These are phyloP conservation scores for Mus caroli DNA, from an alignment of 2,797 vertebrate species.

Conservation along the genomic window DNA sequence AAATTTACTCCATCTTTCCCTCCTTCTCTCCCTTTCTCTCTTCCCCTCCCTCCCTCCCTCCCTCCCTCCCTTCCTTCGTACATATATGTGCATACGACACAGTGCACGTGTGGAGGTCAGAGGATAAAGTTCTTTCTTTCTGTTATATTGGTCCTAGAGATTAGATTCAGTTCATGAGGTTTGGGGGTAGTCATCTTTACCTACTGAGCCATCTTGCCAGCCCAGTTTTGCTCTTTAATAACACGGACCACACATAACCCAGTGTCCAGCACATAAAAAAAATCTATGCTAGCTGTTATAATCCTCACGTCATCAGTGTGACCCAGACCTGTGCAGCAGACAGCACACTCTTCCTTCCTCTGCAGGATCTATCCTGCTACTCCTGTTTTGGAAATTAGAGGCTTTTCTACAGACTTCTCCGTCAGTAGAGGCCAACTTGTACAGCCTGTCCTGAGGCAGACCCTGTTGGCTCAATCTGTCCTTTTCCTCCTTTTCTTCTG, in stretches of 20 bases:
- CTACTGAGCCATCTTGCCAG: background rate
- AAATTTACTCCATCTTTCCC: background rate
- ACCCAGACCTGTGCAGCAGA: background rate
- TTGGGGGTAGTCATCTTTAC: background rate
- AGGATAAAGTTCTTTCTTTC: background rate
- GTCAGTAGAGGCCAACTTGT: background rate
- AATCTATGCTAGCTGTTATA: background rate
- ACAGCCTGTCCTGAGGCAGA: constrained; percentile 71
- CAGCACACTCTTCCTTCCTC: background rate
- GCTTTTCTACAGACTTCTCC: background rate
- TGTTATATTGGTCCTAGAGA: background rate
- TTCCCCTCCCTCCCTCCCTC: too few species aligned
- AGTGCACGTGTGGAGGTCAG: background rate
- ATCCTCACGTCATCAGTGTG: background rate
- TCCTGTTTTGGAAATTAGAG: background rate
- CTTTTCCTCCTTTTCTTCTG: background rate
- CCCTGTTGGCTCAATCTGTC: constrained; percentile 15
- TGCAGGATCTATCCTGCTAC: background rate
- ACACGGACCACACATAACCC: background rate
- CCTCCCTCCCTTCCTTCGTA: too few species aligned
- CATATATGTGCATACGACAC: too few species aligned
- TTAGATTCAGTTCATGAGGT: background rate
- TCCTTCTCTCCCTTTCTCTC: too few species aligned
- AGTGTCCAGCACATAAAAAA: accelerated
- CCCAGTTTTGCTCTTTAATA: background rate